Evolutionary conservation across 2,888 invertebrate species (phyloP).

Genomic region (Schizaphis graminum): DNA sequence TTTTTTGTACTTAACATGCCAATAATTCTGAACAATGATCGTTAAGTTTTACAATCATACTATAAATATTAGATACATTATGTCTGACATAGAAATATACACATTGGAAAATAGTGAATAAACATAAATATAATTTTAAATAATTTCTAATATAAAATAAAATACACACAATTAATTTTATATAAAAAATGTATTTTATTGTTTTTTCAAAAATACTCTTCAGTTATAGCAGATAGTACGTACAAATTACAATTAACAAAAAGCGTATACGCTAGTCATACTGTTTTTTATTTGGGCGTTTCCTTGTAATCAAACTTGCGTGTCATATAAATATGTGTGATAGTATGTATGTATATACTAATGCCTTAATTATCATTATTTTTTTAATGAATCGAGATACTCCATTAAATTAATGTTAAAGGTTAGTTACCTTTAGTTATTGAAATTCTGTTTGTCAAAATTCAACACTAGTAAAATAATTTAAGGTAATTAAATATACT

Average conservation of each 20-base stretch:
- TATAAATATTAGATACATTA: background rate
- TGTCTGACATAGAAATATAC: background rate
- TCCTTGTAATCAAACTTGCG: constrained; percentile 23
- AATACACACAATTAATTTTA: background rate
- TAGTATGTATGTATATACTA: constrained; percentile 13
- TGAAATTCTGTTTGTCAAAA: background rate
- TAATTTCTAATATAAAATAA: background rate
- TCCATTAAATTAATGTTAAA: constrained; percentile 6
- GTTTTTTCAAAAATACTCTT: background rate
- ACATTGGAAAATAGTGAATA: background rate
- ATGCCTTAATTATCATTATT: background rate
- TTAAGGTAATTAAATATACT: background rate
- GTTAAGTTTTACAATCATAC: background rate
- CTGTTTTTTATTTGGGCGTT: constrained; percentile 24
- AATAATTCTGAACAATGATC: background rate
- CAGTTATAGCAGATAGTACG: background rate
- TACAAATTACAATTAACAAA: background rate
- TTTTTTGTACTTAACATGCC: background rate
- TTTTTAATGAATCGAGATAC: background rate
- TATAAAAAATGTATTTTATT: background rate
- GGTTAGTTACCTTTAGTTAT: background rate
- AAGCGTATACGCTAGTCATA: background rate
- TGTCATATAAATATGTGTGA: constrained; percentile 31
- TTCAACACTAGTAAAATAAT: constrained; percentile 6
- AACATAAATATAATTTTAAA: background rate